phyloP scores from a whole-genome alignment of 92 coral and sea anemone genomes.

The Epizoanthus stellaris region DNA sequence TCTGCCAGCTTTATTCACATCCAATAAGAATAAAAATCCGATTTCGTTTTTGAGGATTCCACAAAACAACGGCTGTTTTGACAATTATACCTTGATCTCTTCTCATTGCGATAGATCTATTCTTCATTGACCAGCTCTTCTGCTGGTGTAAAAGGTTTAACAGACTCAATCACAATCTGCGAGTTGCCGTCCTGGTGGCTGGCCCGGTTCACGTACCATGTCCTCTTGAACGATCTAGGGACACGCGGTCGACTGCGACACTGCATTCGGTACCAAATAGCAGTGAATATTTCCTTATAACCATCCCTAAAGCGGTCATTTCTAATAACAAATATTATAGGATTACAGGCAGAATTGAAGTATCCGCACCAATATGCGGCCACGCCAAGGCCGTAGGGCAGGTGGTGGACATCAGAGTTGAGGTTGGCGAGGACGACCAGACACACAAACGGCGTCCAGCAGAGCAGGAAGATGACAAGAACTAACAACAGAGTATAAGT shows the following conservation, averaged over 20 bases:
- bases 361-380: conserved; percentile 95
- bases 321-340: conserved; percentile 80
- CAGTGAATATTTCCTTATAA: conserved; percentile 71
- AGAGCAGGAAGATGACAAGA: conserved; percentile 73
- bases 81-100: not conserved
- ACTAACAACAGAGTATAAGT: conserved; percentile 80
- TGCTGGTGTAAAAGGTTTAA: conserved; percentile 44
- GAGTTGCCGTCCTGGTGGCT: conserved; percentile 34
- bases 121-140: conserved; percentile 51
- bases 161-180: conserved; percentile 38
- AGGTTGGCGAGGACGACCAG: conserved; percentile 74
- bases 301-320: conserved; percentile 92
- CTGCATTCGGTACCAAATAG: conserved; percentile 61
- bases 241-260: conserved; percentile 41
- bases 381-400: conserved; percentile 85
- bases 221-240: conserved; percentile 43
- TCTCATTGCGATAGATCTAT: not conserved
- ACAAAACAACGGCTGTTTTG: not conserved
- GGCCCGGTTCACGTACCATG: conserved; percentile 58
- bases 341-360: conserved; percentile 81
- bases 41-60: not conserved
- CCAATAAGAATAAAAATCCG: not conserved
- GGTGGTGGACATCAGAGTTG: conserved; percentile 54
- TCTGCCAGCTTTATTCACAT: too few species aligned
- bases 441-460: conserved; percentile 87